Evolutionary conservation across 2,797 vertebrate genomes (phyloP), one percentile per base, ranked within the genome.

Genomic region (Vireo griseus): DNA sequence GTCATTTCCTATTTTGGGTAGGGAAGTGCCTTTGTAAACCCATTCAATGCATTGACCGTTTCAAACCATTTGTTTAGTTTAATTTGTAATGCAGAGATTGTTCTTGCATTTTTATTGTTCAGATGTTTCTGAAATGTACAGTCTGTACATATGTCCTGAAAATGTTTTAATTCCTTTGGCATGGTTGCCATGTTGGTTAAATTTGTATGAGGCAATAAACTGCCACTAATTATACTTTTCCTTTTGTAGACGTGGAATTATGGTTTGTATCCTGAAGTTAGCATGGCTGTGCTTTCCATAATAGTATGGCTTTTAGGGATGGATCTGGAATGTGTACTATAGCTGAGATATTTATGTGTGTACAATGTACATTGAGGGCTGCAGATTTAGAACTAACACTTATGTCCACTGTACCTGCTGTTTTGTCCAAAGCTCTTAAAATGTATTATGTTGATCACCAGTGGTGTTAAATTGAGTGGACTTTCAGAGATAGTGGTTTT

Each of bases 91-190:
- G 96, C 97, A 78, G 96, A 97, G 97, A 94, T 98, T 96, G 97
- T 98, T 97, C 95, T 97, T 98, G 97, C 95, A 97, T 98, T 98
- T 98, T 98, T 97, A 98, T 97, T 98, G 97, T 98, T 98, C 94
- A 96, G 97, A 98, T 98, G 97, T 98, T 98, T 98, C 96, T 97
- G 96, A 98, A 97, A 98, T 98, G 98, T 98, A 98, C 98, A 98
- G 97, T 98, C 98, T 99, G 98, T 99, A 99, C 98, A 99, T 99
- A 99, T 91, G 97, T 98, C 98, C 98, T 97, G 97, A 98, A 98
- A 99, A 98, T 98, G 98, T 99, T 99, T 98, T 98, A 98, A 98
- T 98, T 98, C 97, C 96, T 98, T 97, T 96, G 98, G 98, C 98
- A 98, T 97, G 97, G 97, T 98, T 98, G 97, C 98, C 98, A 98